phyloP scores from a whole-genome alignment of 37 sponge, comb jelly and placozoan genomes.

The Theonella swinhoei region DNA sequence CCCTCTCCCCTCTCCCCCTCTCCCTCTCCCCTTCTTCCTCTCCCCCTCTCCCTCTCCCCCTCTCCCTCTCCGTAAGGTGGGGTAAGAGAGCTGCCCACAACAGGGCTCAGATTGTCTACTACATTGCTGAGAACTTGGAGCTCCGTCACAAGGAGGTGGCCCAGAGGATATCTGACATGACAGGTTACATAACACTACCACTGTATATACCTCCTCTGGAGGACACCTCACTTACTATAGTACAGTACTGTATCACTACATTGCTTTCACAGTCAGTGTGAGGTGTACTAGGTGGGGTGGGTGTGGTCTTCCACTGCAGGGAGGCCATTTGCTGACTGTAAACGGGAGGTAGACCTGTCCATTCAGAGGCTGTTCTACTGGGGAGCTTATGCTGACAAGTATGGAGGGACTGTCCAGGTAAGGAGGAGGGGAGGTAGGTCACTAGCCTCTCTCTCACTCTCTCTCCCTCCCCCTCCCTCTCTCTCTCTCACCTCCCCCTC shows the following conservation, averaged over 20 bases:
- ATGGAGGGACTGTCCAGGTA: slow-evolving; percentile 91
- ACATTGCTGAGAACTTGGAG: slow-evolving; percentile 97
- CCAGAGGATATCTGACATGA: slow-evolving; percentile 76
- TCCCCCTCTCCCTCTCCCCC: no score
- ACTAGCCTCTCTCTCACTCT: neutral
- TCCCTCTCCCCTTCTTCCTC: no score
- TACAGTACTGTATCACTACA: neutral
- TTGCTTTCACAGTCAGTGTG: no score
- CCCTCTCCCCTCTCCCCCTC: no score
- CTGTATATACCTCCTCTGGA: neutral
- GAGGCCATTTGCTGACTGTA: slow-evolving; percentile 44
- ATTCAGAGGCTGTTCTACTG: slow-evolving; percentile 94
- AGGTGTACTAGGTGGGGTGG: neutral
- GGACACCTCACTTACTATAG: neutral
- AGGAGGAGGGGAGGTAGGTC: neutral
- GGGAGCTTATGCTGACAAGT: slow-evolving; percentile 99
- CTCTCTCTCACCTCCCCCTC: no score
- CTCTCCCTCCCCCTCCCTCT: neutral
- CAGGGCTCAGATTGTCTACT: slow-evolving; percentile 98
- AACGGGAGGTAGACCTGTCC: slow-evolving; percentile 85
- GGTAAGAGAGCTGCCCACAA: slow-evolving; percentile 98
- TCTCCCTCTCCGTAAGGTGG: slow-evolving; percentile 71
- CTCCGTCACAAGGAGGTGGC: slow-evolving; percentile 85
- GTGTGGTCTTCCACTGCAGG: slow-evolving; percentile 39
- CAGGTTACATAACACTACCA: slow-evolving; percentile 18